A percentile compares a stretch with the other conserved stretches of the same genome.
Evolutionary conservation across 2,888 invertebrate genomes (phyloP).

Genomic region (Eurytoma californica): DNA sequence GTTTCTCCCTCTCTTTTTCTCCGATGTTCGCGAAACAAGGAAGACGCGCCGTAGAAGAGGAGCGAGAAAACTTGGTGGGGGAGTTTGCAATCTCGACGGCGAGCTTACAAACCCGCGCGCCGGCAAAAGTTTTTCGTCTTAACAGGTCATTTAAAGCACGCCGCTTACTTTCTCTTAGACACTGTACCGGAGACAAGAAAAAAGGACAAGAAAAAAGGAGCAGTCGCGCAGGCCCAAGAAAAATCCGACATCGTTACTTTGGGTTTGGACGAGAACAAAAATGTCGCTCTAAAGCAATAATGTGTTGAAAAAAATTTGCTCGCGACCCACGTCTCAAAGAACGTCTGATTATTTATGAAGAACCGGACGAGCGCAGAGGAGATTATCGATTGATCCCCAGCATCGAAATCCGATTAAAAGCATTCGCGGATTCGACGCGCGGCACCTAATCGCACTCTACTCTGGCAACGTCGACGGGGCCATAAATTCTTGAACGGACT

Average conservation of each 20-base stretch:
- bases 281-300: too few species aligned
- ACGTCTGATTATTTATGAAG: background rate
- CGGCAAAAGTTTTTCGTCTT: slow-evolving; percentile 62
- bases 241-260: slow-evolving; percentile 28
- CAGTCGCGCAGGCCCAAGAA: background rate
- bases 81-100: slow-evolving; percentile 66
- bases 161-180: slow-evolving; percentile 61
- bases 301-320: too few species aligned
- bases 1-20: slow-evolving; percentile 56
- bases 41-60: slow-evolving; percentile 51
- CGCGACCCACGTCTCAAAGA: background rate
- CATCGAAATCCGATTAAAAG: slow-evolving; percentile 48
- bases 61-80: slow-evolving; percentile 55
- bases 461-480: slow-evolving; percentile 10
- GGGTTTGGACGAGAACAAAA: slow-evolving; percentile 6
- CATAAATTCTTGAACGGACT: slow-evolving; percentile 41
- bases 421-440: slow-evolving; percentile 36
- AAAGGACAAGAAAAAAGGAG: background rate
- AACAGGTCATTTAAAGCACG: slow-evolving; percentile 62
- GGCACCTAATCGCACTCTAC: slow-evolving; percentile 20
- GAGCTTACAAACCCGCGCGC: slow-evolving; percentile 54
- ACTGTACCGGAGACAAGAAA: slow-evolving; percentile 27
- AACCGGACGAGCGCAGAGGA: background rate
- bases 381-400: slow-evolving; percentile 38
- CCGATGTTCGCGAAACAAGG: slow-evolving; percentile 60